Percentiles rank a stretch among this genome's conserved stretches.
These are phyloP conservation scores for Agonopterix alstromeriana DNA, from an alignment of 2,888 invertebrate genomes.

Conservation along the genomic window DNA sequence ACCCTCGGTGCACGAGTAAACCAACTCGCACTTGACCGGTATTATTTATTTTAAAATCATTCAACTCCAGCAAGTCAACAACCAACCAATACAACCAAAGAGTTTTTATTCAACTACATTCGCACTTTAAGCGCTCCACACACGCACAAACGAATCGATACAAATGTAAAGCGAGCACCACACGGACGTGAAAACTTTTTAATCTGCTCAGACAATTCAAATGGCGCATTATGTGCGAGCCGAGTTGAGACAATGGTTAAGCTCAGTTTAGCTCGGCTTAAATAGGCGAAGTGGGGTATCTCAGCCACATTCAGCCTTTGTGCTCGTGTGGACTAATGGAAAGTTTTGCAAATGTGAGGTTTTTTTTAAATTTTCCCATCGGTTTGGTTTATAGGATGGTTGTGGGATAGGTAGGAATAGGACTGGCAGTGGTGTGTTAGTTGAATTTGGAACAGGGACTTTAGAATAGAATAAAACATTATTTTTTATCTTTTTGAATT, in stretches of 20 bases:
- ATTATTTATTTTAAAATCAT: no score
- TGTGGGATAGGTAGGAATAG: no score
- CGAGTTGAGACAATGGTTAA: slow-evolving; percentile 38
- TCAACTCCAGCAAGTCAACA: no score
- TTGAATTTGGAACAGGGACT: no score
- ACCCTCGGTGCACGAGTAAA: no score
- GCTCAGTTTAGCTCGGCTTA: slow-evolving; percentile 26
- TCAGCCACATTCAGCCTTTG: slow-evolving; percentile 21
- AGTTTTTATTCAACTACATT: background rate
- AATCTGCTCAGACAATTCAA: slow-evolving; percentile 46
- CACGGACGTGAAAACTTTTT: slow-evolving; percentile 34
- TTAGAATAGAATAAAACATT: no score
- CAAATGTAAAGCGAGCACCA: slow-evolving; percentile 4
- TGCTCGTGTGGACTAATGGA: slow-evolving; percentile 3
- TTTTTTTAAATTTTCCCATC: slow-evolving; percentile 2
- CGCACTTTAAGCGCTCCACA: background rate
- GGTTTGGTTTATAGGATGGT: no score
- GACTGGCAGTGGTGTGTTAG: no score
- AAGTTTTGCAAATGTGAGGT: slow-evolving; percentile 8
- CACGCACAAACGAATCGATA: background rate
- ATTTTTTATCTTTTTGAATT: no score
- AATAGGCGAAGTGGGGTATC: slow-evolving; percentile 56
- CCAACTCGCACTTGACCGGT: no score
- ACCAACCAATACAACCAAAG: background rate
- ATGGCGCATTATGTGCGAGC: slow-evolving; percentile 16